Percentiles rank a stretch among this genome's conserved stretches.
Evolutionary conservation across 2,113 vertebrate species (phyloP).

Genomic region (Phyllostomus hastatus): DNA sequence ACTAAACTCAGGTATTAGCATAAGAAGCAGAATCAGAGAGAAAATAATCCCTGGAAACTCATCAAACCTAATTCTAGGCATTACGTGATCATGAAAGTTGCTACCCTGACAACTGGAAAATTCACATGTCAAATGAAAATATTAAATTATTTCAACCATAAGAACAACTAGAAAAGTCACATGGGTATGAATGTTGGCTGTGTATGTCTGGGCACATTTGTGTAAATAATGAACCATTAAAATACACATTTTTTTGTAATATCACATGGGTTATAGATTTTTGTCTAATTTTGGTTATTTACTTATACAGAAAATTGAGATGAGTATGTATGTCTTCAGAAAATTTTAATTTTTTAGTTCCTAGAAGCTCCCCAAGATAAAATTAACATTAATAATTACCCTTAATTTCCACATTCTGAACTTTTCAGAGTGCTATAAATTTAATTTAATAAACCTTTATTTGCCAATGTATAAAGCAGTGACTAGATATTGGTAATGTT

Average conservation of each 20-base stretch:
- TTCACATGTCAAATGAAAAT: background rate
- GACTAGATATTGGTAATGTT: background rate
- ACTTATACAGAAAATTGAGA: background rate
- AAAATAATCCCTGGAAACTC: conserved; percentile 11
- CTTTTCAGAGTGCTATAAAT: background rate
- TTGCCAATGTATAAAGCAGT: background rate
- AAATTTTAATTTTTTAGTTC: background rate
- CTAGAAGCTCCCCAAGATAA: background rate
- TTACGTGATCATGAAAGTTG: conserved; percentile 30
- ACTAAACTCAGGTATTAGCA: conserved; percentile 51
- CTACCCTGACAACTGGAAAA: conserved; percentile 14
- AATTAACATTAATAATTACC: background rate
- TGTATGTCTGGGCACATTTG: background rate
- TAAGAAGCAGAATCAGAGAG: conserved; percentile 40
- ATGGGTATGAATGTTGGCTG: background rate
- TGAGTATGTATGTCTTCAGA: background rate
- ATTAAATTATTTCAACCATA: background rate
- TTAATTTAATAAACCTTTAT: background rate
- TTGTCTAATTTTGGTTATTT: background rate
- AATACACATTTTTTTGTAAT: background rate
- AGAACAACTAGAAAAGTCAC: background rate
- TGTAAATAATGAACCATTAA: background rate
- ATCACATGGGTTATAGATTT: background rate
- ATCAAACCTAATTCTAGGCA: background rate
- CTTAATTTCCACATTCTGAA: background rate